These are phyloP conservation scores for Agrotis clavis DNA, from an alignment of 2,888 invertebrate species.

Conservation along the genomic window DNA sequence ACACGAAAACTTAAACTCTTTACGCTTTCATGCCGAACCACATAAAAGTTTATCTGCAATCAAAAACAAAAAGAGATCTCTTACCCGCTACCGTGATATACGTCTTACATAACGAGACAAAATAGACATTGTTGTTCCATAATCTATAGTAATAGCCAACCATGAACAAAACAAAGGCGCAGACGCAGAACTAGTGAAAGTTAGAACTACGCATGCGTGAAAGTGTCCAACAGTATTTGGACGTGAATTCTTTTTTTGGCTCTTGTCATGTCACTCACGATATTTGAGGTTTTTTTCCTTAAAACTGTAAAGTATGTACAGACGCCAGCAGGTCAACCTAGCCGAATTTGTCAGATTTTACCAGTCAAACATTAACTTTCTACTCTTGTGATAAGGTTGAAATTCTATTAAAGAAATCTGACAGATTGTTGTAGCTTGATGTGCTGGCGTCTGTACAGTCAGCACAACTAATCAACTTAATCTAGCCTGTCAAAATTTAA, in stretches of 20 bases:
- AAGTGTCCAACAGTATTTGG: slow-evolving; percentile 71
- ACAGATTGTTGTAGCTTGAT: no score
- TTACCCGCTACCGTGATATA: slow-evolving; percentile 17
- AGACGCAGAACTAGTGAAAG: slow-evolving; percentile 74
- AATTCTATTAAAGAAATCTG: no score
- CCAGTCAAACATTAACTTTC: no score
- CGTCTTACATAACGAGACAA: slow-evolving; percentile 48
- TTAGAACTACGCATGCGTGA: slow-evolving; percentile 74
- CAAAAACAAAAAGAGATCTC: slow-evolving; percentile 29
- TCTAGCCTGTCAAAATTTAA: no score
- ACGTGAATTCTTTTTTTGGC: slow-evolving; percentile 50
- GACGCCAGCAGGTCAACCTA: no score
- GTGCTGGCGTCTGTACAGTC: no score
- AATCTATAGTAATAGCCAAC: slow-evolving; percentile 59
- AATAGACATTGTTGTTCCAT: slow-evolving; percentile 57
- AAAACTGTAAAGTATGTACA: not conserved
- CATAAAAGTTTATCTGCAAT: not conserved
- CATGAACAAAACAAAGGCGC: slow-evolving; percentile 52
- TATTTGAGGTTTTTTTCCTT: not conserved
- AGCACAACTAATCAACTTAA: no score
- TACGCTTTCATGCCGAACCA: slow-evolving; percentile 36
- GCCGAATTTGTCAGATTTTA: no score
- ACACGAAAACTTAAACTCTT: not conserved
- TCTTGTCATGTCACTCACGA: slow-evolving; percentile 17
- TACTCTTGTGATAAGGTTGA: no score